Conservation (phyloP, 2,113 vertebrate genomes). For the Sphyrna mokarran region DNA sequence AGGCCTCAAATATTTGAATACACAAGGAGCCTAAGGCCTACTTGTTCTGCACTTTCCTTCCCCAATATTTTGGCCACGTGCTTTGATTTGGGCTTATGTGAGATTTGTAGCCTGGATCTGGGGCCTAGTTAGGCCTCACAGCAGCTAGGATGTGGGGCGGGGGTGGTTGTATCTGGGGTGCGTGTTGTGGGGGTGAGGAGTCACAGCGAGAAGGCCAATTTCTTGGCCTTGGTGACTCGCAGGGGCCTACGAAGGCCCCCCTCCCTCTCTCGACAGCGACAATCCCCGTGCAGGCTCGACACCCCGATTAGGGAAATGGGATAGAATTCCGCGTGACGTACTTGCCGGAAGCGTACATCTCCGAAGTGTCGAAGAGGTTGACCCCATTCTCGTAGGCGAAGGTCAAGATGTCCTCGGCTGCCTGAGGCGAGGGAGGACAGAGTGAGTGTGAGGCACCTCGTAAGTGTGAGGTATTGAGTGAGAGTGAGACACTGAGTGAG, state of each 20-base stretch:
- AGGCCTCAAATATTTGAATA: no score
- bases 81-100: not conserved
- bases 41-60: no score
- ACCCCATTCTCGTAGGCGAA: conserved; percentile 58
- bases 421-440: conserved; percentile 40
- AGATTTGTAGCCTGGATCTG: not conserved
- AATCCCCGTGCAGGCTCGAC: no score
- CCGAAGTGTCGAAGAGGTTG: conserved; percentile 58
- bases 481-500: no score
- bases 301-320: no score
- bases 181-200: no score
- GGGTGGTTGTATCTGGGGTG: not conserved
- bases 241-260: no score
- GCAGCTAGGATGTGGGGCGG: not conserved
- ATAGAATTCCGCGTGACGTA: not conserved
- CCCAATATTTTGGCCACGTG: not conserved
- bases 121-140: not conserved
- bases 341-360: conserved; percentile 57
- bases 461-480: no score
- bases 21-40: no score
- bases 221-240: not conserved
- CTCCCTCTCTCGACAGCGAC: no score
- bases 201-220: not conserved
- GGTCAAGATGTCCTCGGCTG: conserved; percentile 57
- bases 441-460: not conserved